These are phyloP conservation scores for Ornithoptera alexandrae DNA, from an alignment of 2,888 invertebrate genomes.

Conservation along the genomic window DNA sequence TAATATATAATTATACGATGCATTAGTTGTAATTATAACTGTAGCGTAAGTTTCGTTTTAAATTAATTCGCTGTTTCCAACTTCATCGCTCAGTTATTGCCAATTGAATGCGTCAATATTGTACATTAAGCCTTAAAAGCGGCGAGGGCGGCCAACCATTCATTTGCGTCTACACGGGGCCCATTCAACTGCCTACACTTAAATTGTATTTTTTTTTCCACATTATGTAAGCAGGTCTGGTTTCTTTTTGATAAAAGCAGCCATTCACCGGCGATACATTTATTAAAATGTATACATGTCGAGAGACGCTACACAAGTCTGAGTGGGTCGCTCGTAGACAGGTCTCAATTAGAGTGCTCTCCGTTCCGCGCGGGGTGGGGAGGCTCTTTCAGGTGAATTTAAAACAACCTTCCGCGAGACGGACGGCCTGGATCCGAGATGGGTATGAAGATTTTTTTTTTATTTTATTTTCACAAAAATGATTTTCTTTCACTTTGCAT, in stretches of 20 bases:
- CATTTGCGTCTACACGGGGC: constrained; percentile 53
- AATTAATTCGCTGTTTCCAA: neutral
- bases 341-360: constrained; percentile 50
- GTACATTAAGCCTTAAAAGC: constrained; percentile 55
- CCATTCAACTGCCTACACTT: constrained; percentile 71
- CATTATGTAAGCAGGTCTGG: constrained; percentile 54
- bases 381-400: constrained; percentile 46
- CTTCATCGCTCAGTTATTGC: constrained; percentile 36
- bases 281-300: constrained; percentile 73
- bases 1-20: too few species aligned
- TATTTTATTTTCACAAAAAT: neutral
- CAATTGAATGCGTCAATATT: constrained; percentile 54
- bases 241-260: constrained; percentile 69
- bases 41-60: neutral
- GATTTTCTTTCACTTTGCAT: neutral
- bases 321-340: constrained; percentile 65
- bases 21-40: too few species aligned
- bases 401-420: constrained; percentile 39
- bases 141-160: constrained; percentile 46
- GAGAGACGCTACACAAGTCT: constrained; percentile 53
- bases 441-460: constrained; percentile 24
- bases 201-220: constrained; percentile 62
- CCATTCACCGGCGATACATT: constrained; percentile 76
- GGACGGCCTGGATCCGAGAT: constrained; percentile 37
- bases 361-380: constrained; percentile 37